Evolutionary conservation across 2,888 invertebrate genomes (phyloP), one percentile per base, ranked within the genome.

Genomic region (Xanthorhoe spadicearia): DNA sequence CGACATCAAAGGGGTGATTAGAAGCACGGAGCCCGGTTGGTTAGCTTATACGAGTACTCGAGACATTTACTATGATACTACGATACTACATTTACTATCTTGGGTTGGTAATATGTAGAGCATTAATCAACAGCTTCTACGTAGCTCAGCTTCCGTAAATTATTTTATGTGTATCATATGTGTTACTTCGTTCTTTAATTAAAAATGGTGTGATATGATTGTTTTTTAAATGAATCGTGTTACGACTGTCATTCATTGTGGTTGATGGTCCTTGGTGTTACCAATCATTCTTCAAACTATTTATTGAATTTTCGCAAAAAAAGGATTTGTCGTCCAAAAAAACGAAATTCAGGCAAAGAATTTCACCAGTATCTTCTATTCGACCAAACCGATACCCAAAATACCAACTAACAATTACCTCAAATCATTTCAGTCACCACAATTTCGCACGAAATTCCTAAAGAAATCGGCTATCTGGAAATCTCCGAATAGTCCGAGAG

Each of bases 1-100:
- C 60, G 18, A 48, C 48, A 48, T 59, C 69, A 69, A 61, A 63
- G 48, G 62, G 63, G 65, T 61, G 62, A 67, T 70, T 68, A 67
- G 61, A 59, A 19, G 15, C 55, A 58, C 59, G 57, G 53, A 53
- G 58, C 58, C 57, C 54, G 58, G 32, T 46, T 48, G 17, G 17
- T 17, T 48, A 48, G 48, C 48, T 48, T 15, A 48, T 48, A n/a
- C 13, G 3, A 28, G 5, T 2, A 7, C 48, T 48, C 8, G 17
- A 13, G 48, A 15, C 53, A 43, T 43, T 43, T 56, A 52, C 49
- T 56, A 57, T n/a, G n/a, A n/a, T n/a, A n/a, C n/a, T n/a, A n/a
- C n/a, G 63, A 56, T 51, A 32, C 7, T 32, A 32, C 32, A 32
- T 32, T 32, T 56, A 52, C 49, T 56, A 57, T 60, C 60, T 60